A percentile compares a stretch with the other conserved stretches of the same genome.
Evolutionary conservation across 2,888 invertebrate species (phyloP).

Genomic region (Polyommatus icarus): DNA sequence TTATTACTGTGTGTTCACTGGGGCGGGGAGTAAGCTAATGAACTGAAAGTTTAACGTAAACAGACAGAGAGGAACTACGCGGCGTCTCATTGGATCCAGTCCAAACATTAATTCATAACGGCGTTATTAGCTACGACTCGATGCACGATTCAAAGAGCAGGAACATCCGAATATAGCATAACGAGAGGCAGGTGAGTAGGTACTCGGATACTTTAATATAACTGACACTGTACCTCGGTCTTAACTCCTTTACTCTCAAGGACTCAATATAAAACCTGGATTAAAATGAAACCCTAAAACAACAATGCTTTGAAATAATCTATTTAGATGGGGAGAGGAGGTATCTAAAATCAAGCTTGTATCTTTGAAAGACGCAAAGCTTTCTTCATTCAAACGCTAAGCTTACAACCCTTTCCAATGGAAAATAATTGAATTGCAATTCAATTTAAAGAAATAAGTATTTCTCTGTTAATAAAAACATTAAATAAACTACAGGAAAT

Average conservation of each 20-base stretch:
- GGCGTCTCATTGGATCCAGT: background rate
- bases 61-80: background rate
- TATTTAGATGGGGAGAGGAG: background rate
- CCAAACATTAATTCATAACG: slow-evolving; percentile 13
- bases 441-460: background rate
- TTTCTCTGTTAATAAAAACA: background rate
- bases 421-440: background rate
- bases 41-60: slow-evolving; percentile 26
- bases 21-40: slow-evolving; percentile 3
- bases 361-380: too few relatives aligned
- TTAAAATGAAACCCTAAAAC: background rate
- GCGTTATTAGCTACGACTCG: background rate
- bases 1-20: background rate
- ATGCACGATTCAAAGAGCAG: background rate
- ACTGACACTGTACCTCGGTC: background rate
- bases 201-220: background rate
- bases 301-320: background rate
- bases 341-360: too few relatives aligned
- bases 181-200: background rate
- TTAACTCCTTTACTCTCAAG: background rate
- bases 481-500: slow-evolving; percentile 45
- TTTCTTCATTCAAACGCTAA: too few relatives aligned
- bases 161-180: background rate
- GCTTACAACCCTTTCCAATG: too few relatives aligned
- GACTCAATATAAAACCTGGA: background rate